Base-by-base conservation (phyloP, 2,113 vertebrate genomes). In the Phylloscopus trochiloides region DNA sequence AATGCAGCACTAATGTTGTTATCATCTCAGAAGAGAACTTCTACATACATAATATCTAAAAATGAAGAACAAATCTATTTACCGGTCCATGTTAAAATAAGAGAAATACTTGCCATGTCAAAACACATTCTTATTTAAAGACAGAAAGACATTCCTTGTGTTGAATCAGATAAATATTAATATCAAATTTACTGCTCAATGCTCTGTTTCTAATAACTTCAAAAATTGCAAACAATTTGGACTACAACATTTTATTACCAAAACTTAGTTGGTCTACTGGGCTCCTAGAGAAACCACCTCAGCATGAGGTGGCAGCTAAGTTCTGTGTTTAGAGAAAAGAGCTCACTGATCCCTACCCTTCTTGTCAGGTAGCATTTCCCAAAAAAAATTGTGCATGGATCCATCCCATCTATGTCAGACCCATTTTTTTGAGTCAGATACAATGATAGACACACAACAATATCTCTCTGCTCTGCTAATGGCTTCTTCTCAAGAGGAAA, bases 1-100 rank as follows among this genome's bases (percentile, higher is more conserved):
- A 96, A 90, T 93, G 50, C 36, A 88, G 19, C 94, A 95, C 58
- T 96, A 97, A 24, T 74, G 50, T 71, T 93, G 61, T 95, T 97
- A 92, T 54, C 97, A 80, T 43, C 83, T 96, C 58, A 68, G 51
- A 96, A 96, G 54, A 88, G 2, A 97, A 95, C 88, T 95, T 87
- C 28, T 93, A 7, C 62, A 29, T 86, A 63, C 22, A 89, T 34
- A 90, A 76, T 79, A 63, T 17, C 62, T 81, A 82, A 86, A 81
- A 90, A 79, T 72, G 21, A 92, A 86, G 61, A 94, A 92, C 85
- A 11, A 81, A 94, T 75, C 77, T 92, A 66, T 86, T 97, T 94
- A 77, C 58, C 92, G 17, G 31, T 74, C 73, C 29, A 76, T 87
- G 52, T 77, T 92, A 95, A 93, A 62, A 19, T 87, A 67, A 94